Evolutionary conservation across 1,140 invertebrate species (phyloP).

Genomic region (Plodia interpunctella): DNA sequence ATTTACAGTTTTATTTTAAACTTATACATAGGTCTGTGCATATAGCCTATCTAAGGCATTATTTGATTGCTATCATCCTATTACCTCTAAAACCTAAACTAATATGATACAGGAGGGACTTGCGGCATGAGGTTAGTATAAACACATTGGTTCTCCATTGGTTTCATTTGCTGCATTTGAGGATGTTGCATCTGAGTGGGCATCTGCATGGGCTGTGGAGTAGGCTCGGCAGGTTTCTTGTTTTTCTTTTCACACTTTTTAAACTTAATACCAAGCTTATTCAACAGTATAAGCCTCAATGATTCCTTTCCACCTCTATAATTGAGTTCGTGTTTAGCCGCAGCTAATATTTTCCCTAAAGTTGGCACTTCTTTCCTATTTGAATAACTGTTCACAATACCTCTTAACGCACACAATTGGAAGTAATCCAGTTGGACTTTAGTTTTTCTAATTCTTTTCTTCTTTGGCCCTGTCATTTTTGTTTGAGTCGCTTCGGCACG

Average conservation of each 20-base stretch:
- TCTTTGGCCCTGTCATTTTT: conserved; percentile 66
- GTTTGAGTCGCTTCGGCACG: conserved; percentile 64
- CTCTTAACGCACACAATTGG: conserved; percentile 59
- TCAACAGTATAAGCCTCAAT: conserved; percentile 60
- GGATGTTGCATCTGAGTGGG: conserved; percentile 47
- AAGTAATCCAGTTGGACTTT: conserved; percentile 69
- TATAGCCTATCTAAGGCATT: no score
- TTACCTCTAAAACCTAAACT: conserved; percentile 9
- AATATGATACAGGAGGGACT: conserved; percentile 66
- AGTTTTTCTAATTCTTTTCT: conserved; percentile 61
- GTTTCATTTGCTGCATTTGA: conserved; percentile 58
- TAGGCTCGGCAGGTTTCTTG: conserved; percentile 51
- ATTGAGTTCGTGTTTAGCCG: conserved; percentile 61
- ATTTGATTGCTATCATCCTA: background rate
- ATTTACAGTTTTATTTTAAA: no score
- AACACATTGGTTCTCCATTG: conserved; percentile 58
- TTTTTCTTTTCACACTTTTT: conserved; percentile 71
- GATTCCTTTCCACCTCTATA: conserved; percentile 66
- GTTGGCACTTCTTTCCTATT: conserved; percentile 64
- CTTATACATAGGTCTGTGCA: no score
- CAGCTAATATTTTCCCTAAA: conserved; percentile 59
- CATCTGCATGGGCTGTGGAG: conserved; percentile 19
- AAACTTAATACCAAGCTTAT: conserved; percentile 70
- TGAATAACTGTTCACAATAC: conserved; percentile 62
- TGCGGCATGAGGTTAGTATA: conserved; percentile 64